These are phyloP conservation scores for Molossus molossus DNA, from an alignment of 2,797 vertebrate species.

Conservation along the genomic window DNA sequence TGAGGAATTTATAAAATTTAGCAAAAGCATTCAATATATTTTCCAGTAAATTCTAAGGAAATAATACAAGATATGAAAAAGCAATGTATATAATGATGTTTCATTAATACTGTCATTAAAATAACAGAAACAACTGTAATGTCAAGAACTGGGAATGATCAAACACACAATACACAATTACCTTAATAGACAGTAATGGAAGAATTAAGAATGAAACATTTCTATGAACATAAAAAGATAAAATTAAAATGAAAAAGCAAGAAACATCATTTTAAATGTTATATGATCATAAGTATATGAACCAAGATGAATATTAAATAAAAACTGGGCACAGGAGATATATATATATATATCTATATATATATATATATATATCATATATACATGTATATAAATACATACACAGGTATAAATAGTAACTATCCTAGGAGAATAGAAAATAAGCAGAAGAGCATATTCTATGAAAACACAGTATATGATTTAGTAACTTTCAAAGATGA, in stretches of 20 bases:
- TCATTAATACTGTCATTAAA: constrained; percentile 59
- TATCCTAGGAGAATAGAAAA: constrained; percentile 4
- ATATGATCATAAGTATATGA: background rate
- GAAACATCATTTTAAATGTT: constrained; percentile 33
- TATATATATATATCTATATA: background rate
- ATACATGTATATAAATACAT: background rate
- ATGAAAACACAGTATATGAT: constrained; percentile 12
- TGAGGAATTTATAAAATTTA: constrained; percentile 51
- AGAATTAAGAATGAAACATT: constrained; percentile 67
- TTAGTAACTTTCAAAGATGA: constrained; percentile 44
- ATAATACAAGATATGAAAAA: constrained; percentile 45
- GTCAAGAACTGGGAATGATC: background rate
- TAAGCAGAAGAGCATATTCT: background rate
- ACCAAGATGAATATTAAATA: constrained; percentile 67
- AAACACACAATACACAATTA: constrained; percentile 10
- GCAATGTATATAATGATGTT: constrained; percentile 4
- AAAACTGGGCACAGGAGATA: background rate
- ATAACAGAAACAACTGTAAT: constrained; percentile 38
- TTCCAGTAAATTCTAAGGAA: constrained; percentile 66
- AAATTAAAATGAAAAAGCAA: constrained; percentile 60
- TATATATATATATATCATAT: background rate
- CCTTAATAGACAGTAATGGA: background rate
- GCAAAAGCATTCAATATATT: constrained; percentile 50
- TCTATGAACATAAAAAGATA: constrained; percentile 60
- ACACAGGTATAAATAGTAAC: background rate